These are phyloP conservation scores for Erynnis tages DNA, from an alignment of 2,888 invertebrate species.

Conservation along the genomic window DNA sequence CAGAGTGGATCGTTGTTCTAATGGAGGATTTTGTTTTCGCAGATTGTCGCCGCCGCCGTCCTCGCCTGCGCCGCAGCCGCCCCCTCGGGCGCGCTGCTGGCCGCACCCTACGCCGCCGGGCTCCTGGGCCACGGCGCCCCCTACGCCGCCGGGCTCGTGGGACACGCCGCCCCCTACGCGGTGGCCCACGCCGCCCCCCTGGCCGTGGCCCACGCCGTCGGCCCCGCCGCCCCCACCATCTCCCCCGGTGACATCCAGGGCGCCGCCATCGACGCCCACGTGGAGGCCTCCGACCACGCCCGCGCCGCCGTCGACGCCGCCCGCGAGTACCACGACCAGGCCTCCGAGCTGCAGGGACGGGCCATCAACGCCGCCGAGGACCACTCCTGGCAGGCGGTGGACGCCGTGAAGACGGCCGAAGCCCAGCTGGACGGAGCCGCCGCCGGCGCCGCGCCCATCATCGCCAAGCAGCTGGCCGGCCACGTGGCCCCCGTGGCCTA, in stretches of 20 bases:
- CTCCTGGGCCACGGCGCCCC: constrained; percentile 31
- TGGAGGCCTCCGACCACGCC: constrained; percentile 69
- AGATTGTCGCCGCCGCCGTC: constrained; percentile 82
- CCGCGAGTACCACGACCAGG: constrained; percentile 73
- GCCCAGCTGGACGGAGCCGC: constrained; percentile 73
- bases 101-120: constrained; percentile 52
- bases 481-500: constrained; percentile 45
- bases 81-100: constrained; percentile 65
- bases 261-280: constrained; percentile 73
- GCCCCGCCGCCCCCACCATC: constrained; percentile 63
- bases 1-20: constrained; percentile 35
- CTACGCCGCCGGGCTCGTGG: constrained; percentile 29
- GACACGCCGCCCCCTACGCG: constrained; percentile 29
- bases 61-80: constrained; percentile 71
- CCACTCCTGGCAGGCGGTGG: constrained; percentile 73
- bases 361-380: constrained; percentile 75
- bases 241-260: constrained; percentile 69
- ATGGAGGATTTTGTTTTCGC: constrained; percentile 47
- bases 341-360: constrained; percentile 67
- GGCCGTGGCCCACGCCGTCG: constrained; percentile 48
- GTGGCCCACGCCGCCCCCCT: constrained; percentile 46
- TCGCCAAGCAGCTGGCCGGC: constrained; percentile 71
- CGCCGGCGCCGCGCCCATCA: constrained; percentile 68
- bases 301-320: constrained; percentile 69
- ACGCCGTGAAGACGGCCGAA: constrained; percentile 69